A percentile compares a stretch with the other conserved stretches of the same genome.
Evolutionary conservation across 2,113 vertebrate species (phyloP).

Genomic region (Condylura cristata): DNA sequence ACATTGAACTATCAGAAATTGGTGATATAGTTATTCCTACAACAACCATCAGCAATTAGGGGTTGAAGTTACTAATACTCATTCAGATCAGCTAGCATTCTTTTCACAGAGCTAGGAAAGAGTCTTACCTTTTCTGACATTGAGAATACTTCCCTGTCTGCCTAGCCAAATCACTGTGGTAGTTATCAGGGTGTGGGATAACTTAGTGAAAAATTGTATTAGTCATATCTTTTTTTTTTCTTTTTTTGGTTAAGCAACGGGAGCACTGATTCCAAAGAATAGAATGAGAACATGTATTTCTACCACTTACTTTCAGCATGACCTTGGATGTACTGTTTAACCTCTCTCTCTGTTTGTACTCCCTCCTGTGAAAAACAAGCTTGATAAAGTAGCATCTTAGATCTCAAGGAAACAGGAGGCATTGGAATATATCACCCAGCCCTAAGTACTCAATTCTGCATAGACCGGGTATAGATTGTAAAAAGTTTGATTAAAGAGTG

Average conservation of each 20-base stretch:
- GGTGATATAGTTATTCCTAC: neutral
- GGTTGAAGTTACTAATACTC: neutral
- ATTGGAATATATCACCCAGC: constrained; percentile 62
- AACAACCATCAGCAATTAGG: neutral
- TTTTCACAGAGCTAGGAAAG: neutral
- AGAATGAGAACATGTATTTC: neutral
- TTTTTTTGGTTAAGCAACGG: neutral
- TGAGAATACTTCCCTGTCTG: neutral
- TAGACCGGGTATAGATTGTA: constrained; percentile 29
- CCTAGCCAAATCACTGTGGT: neutral
- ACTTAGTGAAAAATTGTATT: neutral
- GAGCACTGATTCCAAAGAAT: neutral
- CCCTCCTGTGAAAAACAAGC: constrained; percentile 61
- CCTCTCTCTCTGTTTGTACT: constrained; percentile 59
- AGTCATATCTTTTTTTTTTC: neutral
- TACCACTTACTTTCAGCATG: constrained; percentile 1
- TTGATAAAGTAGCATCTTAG: constrained; percentile 66
- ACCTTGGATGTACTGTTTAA: constrained; percentile 59
- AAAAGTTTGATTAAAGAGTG: constrained; percentile 75
- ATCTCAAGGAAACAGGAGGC: constrained; percentile 55
- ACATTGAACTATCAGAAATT: neutral
- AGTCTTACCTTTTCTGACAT: neutral
- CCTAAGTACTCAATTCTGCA: constrained; percentile 56
- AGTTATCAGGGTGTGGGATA: neutral
- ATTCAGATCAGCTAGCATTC: constrained; percentile 34